Percentiles rank a stretch among this genome's conserved stretches.
Conservation (phyloP, 1,140 invertebrate genomes). For the Rhopalosiphum maidis region DNA sequence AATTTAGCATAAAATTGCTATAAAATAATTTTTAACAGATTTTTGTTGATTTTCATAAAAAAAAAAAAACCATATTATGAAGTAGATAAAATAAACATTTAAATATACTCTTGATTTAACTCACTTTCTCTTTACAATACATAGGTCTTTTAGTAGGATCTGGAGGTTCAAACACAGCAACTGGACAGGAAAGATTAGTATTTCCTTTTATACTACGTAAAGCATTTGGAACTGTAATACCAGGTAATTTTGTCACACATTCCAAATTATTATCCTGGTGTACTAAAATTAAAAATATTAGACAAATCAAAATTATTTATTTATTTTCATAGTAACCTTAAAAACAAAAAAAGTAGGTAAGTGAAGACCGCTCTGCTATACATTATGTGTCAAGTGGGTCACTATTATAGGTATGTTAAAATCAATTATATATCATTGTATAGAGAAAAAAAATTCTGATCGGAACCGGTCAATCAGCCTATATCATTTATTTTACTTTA, state of each 20-base stretch:
- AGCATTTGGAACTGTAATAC: conserved; percentile 57
- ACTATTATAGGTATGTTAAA: too few relatives aligned
- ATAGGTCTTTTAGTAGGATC: conserved; percentile 63
- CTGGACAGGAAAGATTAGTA: conserved; percentile 59
- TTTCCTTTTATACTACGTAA: conserved; percentile 59
- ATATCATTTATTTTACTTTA: too few relatives aligned
- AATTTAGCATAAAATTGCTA: not conserved
- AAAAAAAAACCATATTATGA: too few relatives aligned
- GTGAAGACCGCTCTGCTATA: too few relatives aligned
- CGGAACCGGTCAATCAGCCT: too few relatives aligned
- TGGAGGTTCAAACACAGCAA: conserved; percentile 62
- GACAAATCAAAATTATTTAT: not conserved
- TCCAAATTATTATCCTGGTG: conserved; percentile 55
- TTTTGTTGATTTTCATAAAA: not conserved
- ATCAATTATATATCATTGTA: too few relatives aligned
- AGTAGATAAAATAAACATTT: not conserved
- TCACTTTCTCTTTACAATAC: conserved; percentile 65
- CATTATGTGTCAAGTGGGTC: too few relatives aligned
- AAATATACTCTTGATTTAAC: conserved; percentile 38
- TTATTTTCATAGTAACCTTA: not conserved
- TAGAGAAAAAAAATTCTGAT: too few relatives aligned
- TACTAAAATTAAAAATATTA: conserved; percentile 53
- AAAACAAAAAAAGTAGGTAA: not conserved
- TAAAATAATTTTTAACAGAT: not conserved
- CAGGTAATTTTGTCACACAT: conserved; percentile 22